A percentile compares a stretch with the other conserved stretches of the same genome.
Conservation (phyloP, 2,888 invertebrate genomes). For the Noctua pronuba region DNA sequence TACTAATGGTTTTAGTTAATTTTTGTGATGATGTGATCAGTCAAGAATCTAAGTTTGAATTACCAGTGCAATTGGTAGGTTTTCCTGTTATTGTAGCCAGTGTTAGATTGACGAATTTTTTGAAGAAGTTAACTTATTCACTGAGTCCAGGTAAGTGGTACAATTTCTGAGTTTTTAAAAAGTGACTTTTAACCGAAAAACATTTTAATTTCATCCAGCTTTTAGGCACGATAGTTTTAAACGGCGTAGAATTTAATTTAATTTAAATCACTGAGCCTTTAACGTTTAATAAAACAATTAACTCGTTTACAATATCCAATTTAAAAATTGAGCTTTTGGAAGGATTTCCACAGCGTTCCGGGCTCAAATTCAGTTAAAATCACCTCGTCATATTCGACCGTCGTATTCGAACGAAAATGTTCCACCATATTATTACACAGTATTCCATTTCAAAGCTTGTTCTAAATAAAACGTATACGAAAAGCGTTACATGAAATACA, state of each 20-base stretch:
- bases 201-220: neutral
- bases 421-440: neutral
- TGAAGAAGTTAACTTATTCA: constrained; percentile 95
- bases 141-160: constrained; percentile 93
- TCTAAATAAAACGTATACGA: neutral
- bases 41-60: constrained; percentile 74
- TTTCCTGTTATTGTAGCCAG: constrained; percentile 96
- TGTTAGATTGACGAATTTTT: constrained; percentile 94
- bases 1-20: constrained; percentile 43
- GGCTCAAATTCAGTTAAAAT: neutral
- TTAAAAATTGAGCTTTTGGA: constrained; percentile 10
- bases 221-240: neutral
- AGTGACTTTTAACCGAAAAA: neutral
- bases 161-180: neutral
- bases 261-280: constrained; percentile 26
- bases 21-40: constrained; percentile 49
- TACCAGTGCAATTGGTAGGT: constrained; percentile 95
- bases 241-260: neutral
- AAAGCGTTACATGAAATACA: neutral
- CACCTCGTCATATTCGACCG: too few species aligned
- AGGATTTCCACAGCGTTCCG: neutral
- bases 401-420: neutral
- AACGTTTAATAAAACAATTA: constrained; percentile 17
- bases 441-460: neutral
- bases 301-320: neutral